Percentiles rank a stretch among this genome's conserved stretches.
Evolutionary conservation across 1,140 invertebrate species (phyloP).

Genomic region (Steinernema feltiae): DNA sequence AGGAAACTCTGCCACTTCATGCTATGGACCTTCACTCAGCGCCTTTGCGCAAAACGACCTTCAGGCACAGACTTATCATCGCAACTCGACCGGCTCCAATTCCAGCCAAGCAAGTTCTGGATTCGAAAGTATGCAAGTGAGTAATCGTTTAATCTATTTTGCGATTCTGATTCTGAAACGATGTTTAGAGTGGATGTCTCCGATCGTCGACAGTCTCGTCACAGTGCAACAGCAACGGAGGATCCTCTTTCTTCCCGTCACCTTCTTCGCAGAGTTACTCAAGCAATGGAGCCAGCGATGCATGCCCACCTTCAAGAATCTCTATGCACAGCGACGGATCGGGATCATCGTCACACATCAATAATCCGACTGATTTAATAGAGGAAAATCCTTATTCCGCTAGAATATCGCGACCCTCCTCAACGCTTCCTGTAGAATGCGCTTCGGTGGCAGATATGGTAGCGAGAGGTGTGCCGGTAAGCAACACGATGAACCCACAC

Average conservation of each 20-base stretch:
- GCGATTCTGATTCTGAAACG: constrained; percentile 60
- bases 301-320: background rate
- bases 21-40: background rate
- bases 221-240: constrained; percentile 81
- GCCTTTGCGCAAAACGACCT: background rate
- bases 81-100: constrained; percentile 63
- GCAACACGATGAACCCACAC: constrained; percentile 32
- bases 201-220: constrained; percentile 62
- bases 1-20: background rate
- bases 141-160: constrained; percentile 60
- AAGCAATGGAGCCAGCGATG: background rate
- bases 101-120: constrained; percentile 69
- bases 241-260: constrained; percentile 64
- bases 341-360: background rate
- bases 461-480: constrained; percentile 63
- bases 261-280: background rate
- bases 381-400: constrained; percentile 17
- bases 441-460: constrained; percentile 65
- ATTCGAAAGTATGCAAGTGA: constrained; percentile 52
- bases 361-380: constrained; percentile 26
- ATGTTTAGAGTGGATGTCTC: constrained; percentile 11
- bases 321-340: constrained; percentile 8
- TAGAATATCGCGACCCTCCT: constrained; percentile 15
- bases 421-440: constrained; percentile 48
- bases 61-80: constrained; percentile 16